These are phyloP conservation scores for Amaurobius ferox DNA, from an alignment of 2,888 invertebrate genomes.

Conservation along the genomic window DNA sequence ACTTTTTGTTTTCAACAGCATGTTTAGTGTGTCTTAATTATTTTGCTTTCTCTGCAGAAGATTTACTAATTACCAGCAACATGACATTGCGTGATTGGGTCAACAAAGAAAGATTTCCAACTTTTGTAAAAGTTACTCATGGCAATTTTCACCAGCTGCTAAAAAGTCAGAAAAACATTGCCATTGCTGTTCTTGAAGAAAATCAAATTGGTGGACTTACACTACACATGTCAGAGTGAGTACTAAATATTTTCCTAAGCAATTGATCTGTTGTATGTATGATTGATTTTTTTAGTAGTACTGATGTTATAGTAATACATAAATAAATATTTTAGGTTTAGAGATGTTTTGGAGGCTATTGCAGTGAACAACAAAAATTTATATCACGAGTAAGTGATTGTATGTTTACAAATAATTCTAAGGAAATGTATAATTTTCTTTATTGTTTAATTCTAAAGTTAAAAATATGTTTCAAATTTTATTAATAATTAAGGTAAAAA, in stretches of 20 bases:
- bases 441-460: too few relatives aligned
- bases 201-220: conserved; percentile 89
- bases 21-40: conserved; percentile 73
- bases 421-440: too few relatives aligned
- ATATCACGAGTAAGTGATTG: conserved; percentile 85
- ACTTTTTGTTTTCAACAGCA: not conserved
- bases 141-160: conserved; percentile 88
- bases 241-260: not conserved
- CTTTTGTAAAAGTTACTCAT: conserved; percentile 90
- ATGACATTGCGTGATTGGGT: conserved; percentile 87
- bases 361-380: conserved; percentile 85
- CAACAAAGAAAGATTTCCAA: conserved; percentile 90
- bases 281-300: not conserved
- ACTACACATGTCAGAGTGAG: conserved; percentile 83
- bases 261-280: not conserved
- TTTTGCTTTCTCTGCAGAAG: conserved; percentile 80
- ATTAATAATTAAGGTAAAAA: too few relatives aligned
- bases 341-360: conserved; percentile 89
- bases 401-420: too few relatives aligned
- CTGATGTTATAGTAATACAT: not conserved
- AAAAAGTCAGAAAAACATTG: conserved; percentile 90
- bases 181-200: conserved; percentile 91
- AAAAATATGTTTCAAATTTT: too few relatives aligned
- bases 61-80: conserved; percentile 74
- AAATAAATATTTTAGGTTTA: conserved; percentile 80